These are phyloP conservation scores for Melitaea athalia DNA, from an alignment of 2,888 invertebrate genomes.

Conservation along the genomic window DNA sequence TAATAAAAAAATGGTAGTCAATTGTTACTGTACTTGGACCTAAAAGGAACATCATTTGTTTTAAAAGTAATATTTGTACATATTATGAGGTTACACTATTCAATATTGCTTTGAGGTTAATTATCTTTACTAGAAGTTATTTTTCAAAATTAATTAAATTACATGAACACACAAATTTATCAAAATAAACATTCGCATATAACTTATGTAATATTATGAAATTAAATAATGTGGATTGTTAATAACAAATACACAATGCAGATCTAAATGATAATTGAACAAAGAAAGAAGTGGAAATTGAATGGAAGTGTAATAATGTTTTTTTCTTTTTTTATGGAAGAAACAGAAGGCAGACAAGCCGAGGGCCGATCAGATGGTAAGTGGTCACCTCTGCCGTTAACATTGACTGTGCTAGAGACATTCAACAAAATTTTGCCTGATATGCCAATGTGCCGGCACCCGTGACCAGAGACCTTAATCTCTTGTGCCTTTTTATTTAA, in stretches of 20 bases:
- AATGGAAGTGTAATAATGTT: conserved; percentile 9
- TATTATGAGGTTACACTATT: conserved; percentile 9
- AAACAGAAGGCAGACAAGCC: conserved; percentile 15
- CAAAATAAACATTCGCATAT: no score
- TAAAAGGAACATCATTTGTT: neutral
- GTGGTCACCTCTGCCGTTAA: conserved; percentile 14
- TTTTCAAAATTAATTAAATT: neutral
- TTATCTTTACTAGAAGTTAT: neutral
- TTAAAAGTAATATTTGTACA: conserved; percentile 3
- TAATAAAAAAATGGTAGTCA: neutral
- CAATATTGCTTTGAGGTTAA: neutral
- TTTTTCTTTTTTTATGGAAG: conserved; percentile 15
- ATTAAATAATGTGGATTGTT: no score
- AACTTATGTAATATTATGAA: no score
- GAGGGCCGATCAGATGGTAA: conserved; percentile 15
- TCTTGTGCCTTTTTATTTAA: conserved; percentile 4
- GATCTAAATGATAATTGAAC: neutral
- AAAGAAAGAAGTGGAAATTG: neutral
- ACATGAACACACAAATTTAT: neutral
- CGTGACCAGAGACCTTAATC: neutral
- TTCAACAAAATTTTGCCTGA: conserved; percentile 1
- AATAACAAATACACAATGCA: neutral
- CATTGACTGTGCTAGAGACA: conserved; percentile 12
- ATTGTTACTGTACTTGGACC: neutral
- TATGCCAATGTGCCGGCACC: conserved; percentile 12